Base-by-base conservation (phyloP, 2,888 invertebrate genomes). In the Pseudanteris insignis region DNA sequence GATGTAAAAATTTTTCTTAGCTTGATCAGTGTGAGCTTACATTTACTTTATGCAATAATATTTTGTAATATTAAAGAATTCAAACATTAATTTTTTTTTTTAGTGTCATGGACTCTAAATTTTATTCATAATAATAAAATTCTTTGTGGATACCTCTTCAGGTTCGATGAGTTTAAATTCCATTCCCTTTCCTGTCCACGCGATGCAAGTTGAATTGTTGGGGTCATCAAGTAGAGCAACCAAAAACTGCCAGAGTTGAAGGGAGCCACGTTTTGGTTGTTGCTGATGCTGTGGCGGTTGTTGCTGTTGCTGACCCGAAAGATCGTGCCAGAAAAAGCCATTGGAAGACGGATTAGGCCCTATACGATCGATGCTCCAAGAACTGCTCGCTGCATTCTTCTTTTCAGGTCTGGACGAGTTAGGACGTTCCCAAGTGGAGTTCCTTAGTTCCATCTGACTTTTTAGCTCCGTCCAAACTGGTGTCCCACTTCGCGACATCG, bases 151-250 rank as follows among this genome's bases (percentile, higher is more conserved):
- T 72, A 86, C 92, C 85, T 96, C 96, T 82, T 96, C 96, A 0
- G 96, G 96, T 80, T 96, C 96, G 58, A 95, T 92, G 25, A 96
- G 85, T 78, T 96, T 96, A 80, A 96, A 96, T 81, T 96, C 96
- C 83, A 96, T 89, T 1, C 96, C 96, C 7, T 95, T 83, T 0
- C 96, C 96, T 0, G 96, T 96, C 96, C 96, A 96, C 1, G 94
- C 91, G 60, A 96, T 95, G 76, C 92, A 92, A 47, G 91, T 89
- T 11, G 91, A 87, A 70, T 88, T 88, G 10, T 81, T 79, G 61
- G 89, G 86, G 55, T 89, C 89, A 70, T 88, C 89, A 30, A 92
- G 77, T 2, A 92, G 82, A 0, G 91, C 88, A 2, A 96, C 94
- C 34, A 96, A 84, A 81, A 96, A 96, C 83, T 96, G 96, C 96